Evolutionary conservation across 2,797 vertebrate genomes (phyloP).

Genomic region (Bradypodion pumilum): DNA sequence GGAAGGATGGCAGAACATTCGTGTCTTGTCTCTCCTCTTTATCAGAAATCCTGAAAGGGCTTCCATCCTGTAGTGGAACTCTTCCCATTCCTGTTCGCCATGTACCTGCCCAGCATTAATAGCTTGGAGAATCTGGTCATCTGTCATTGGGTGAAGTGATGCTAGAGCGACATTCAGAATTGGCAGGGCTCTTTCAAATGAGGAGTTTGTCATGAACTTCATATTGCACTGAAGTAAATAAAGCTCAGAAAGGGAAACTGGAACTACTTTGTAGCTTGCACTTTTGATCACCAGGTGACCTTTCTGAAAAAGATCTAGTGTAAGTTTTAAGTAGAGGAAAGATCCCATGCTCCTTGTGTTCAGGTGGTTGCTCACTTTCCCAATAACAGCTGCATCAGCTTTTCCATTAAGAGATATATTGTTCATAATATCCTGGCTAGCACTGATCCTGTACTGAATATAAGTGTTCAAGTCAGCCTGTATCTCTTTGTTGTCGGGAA

Average conservation of each 20-base stretch:
- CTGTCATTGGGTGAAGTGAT: constrained; percentile 95
- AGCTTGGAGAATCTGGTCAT: constrained; percentile 96
- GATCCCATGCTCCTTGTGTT: constrained; percentile 94
- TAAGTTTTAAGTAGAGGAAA: constrained; percentile 96
- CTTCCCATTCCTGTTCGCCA: constrained; percentile 91
- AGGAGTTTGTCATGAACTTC: constrained; percentile 94
- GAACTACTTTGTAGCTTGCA: constrained; percentile 97
- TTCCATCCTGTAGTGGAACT: constrained; percentile 96
- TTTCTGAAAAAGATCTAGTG: constrained; percentile 93
- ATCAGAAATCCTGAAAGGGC: constrained; percentile 91
- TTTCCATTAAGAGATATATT: constrained; percentile 96
- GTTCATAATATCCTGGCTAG: constrained; percentile 91
- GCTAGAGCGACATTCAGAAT: constrained; percentile 92
- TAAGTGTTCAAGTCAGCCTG: constrained; percentile 89
- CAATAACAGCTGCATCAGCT: constrained; percentile 85
- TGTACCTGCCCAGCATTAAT: constrained; percentile 85
- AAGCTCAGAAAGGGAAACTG: constrained; percentile 93
- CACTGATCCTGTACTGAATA: constrained; percentile 89
- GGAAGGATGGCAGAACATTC: constrained; percentile 99
- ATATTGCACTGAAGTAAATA: constrained; percentile 98
- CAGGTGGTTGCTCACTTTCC: constrained; percentile 94
- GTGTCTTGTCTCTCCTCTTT: constrained; percentile 92
- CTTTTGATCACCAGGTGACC: constrained; percentile 98
- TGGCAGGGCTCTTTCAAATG: constrained; percentile 91
- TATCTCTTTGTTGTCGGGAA: constrained; percentile 88